Evolutionary conservation across 1,140 invertebrate genomes (phyloP).

Genomic region (Euwallacea similis): DNA sequence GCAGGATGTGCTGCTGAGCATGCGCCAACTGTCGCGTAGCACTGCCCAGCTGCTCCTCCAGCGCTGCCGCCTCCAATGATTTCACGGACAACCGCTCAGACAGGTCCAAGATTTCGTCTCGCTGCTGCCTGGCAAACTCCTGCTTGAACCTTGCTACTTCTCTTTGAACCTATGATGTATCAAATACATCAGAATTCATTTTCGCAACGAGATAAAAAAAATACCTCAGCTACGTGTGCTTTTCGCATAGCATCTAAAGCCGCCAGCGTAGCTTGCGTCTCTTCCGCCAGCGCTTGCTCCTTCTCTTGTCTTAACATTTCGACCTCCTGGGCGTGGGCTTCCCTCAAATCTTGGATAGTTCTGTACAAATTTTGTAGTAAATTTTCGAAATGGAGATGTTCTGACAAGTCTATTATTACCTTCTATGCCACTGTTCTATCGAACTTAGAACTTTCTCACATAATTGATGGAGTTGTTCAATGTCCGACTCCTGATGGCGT

Average conservation of each 20-base stretch:
- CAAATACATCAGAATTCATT: not conserved
- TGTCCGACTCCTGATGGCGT: slow-evolving; percentile 80
- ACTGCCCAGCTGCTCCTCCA: slow-evolving; percentile 79
- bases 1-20: slow-evolving; percentile 77
- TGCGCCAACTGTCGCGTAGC: slow-evolving; percentile 77
- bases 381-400: not conserved
- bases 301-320: slow-evolving; percentile 75
- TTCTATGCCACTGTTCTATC: slow-evolving; percentile 87
- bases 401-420: slow-evolving; percentile 1
- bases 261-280: slow-evolving; percentile 79
- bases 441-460: slow-evolving; percentile 84
- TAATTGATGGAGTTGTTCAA: slow-evolving; percentile 79
- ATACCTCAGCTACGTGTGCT: slow-evolving; percentile 83
- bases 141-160: slow-evolving; percentile 86
- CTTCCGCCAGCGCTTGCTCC: slow-evolving; percentile 85
- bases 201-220: not conserved
- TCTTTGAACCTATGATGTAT: slow-evolving; percentile 63
- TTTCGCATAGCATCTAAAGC: slow-evolving; percentile 91
- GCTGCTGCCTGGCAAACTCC: slow-evolving; percentile 76
- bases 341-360: slow-evolving; percentile 80
- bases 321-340: slow-evolving; percentile 78
- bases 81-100: slow-evolving; percentile 90
- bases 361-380: slow-evolving; percentile 46
- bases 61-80: slow-evolving; percentile 83
- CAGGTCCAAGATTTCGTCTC: slow-evolving; percentile 78